Conservation (phyloP, 2,113 vertebrate genomes). For the Calyptommatus sinebrachiatus region DNA sequence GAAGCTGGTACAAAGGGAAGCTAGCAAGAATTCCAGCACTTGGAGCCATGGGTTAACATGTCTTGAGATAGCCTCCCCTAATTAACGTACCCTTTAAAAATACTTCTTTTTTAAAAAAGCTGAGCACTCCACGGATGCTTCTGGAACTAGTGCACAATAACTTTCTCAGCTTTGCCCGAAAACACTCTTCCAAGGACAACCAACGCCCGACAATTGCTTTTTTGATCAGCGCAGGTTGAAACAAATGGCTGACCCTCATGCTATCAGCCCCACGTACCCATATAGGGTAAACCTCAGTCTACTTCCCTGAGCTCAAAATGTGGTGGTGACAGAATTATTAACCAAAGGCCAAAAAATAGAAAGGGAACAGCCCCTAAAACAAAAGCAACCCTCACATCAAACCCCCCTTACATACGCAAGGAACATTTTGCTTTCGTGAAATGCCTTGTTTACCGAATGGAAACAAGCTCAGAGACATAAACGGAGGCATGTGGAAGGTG, state of each 20-base stretch:
- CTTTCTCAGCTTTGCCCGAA: constrained; percentile 24
- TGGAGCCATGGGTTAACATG: constrained; percentile 18
- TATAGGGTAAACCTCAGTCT: constrained; percentile 48
- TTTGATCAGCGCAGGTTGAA: constrained; percentile 37
- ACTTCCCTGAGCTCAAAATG: constrained; percentile 44
- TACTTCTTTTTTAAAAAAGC: background rate
- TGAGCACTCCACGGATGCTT: background rate
- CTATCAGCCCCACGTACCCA: background rate
- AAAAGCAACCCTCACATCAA: background rate
- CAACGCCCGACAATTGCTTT: background rate
- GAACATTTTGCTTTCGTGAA: constrained; percentile 24
- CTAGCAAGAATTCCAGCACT: constrained; percentile 69
- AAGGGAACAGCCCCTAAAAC: background rate
- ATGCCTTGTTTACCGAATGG: constrained; percentile 38
- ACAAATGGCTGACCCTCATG: constrained; percentile 39
- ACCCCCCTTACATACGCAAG: constrained; percentile 8
- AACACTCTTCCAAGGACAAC: background rate
- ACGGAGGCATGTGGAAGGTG: constrained; percentile 26
- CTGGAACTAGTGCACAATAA: constrained; percentile 13
- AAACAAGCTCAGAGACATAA: constrained; percentile 29
- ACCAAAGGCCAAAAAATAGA: constrained; percentile 33
- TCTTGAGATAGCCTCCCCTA: constrained; percentile 31
- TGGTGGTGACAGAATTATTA: constrained; percentile 44
- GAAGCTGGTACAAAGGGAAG: constrained; percentile 71
- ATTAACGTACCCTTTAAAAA: background rate